Evolutionary conservation across 2,888 invertebrate species (phyloP).

Genomic region (Eristalis arbustorum): DNA sequence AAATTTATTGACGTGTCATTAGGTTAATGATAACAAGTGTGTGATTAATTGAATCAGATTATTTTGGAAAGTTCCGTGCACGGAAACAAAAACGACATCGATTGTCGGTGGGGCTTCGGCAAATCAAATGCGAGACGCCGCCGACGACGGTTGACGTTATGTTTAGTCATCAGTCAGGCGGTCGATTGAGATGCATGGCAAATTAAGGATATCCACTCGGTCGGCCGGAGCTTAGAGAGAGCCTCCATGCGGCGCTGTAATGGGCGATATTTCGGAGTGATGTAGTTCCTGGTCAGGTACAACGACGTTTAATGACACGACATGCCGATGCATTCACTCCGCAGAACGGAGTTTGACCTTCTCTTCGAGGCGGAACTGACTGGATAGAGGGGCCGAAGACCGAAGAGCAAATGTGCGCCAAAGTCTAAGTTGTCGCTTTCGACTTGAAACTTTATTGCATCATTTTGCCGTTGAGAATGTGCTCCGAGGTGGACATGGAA

Average conservation of each 20-base stretch:
- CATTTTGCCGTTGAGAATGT: not conserved
- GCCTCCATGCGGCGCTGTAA: not conserved
- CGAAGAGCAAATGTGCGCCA: not conserved
- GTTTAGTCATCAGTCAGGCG: not conserved
- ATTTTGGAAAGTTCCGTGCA: conserved; percentile 44
- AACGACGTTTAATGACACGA: no score
- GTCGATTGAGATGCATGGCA: not conserved
- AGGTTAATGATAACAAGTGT: conserved; percentile 70
- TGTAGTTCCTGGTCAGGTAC: not conserved
- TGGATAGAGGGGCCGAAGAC: no score
- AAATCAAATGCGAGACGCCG: no score
- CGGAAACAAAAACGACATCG: not conserved
- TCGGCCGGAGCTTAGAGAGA: not conserved
- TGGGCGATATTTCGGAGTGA: not conserved
- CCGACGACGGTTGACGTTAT: not conserved
- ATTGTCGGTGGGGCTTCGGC: not conserved
- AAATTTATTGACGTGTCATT: conserved; percentile 68
- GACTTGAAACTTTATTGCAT: not conserved
- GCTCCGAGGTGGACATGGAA: not conserved
- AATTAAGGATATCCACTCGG: not conserved
- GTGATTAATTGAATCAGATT: conserved; percentile 63
- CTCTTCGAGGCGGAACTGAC: not conserved
- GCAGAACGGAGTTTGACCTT: not conserved
- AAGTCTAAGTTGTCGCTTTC: not conserved
- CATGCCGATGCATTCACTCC: no score